A percentile compares a stretch with the other conserved stretches of the same genome.
phyloP scores from a whole-genome alignment of 2,797 vertebrate genomes.

The Characodon lateralis region DNA sequence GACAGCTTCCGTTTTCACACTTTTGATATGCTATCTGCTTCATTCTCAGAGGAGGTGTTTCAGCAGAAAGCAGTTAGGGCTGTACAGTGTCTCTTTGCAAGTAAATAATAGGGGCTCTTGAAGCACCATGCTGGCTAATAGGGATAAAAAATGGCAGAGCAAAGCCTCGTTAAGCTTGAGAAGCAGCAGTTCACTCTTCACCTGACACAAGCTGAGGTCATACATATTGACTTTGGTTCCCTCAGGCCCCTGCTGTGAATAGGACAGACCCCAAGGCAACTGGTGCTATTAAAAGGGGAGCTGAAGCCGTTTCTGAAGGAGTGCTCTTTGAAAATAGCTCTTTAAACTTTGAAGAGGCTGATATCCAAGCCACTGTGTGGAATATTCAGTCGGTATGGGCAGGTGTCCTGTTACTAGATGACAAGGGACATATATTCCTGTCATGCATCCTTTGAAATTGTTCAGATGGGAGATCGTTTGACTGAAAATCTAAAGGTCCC shows the following conservation, averaged over 20 bases:
- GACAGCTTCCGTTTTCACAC: slow-evolving; percentile 1
- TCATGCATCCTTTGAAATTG: background rate
- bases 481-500: background rate
- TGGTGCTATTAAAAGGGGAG: slow-evolving; percentile 46
- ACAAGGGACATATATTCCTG: background rate
- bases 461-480: slow-evolving; percentile 5
- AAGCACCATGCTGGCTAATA: slow-evolving; percentile 25
- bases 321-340: slow-evolving; percentile 33
- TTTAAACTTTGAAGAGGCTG: slow-evolving; percentile 22
- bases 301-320: slow-evolving; percentile 18
- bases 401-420: slow-evolving; percentile 1
- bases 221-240: slow-evolving; percentile 48
- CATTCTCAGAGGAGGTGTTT: slow-evolving; percentile 1
- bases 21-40: slow-evolving; percentile 8
- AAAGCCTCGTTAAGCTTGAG: slow-evolving; percentile 39
- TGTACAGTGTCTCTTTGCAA: background rate
- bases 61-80: slow-evolving; percentile 10
- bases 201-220: slow-evolving; percentile 41
- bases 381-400: background rate
- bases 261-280: slow-evolving; percentile 38
- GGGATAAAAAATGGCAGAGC: slow-evolving; percentile 46
- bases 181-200: slow-evolving; percentile 34
- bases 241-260: slow-evolving; percentile 33
- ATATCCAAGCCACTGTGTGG: slow-evolving; percentile 3
- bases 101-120: slow-evolving; percentile 28